Conservation (phyloP, 2,888 invertebrate species). For the Eledona agricola region DNA sequence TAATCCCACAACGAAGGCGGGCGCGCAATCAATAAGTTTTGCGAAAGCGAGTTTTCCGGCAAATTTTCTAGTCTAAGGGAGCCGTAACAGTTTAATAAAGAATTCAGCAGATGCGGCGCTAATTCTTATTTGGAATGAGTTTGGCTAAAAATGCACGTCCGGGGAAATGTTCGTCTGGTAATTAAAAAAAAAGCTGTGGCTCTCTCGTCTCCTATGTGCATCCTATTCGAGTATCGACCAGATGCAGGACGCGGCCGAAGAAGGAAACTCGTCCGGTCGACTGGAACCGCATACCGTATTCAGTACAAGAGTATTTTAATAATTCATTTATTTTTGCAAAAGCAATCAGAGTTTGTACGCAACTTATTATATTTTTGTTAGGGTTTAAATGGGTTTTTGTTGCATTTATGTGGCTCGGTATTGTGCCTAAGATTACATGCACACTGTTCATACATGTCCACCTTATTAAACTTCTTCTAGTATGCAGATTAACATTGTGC, state of each 20-base stretch:
- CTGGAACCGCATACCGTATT: slow-evolving; percentile 30
- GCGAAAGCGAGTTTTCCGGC: too few relatives aligned
- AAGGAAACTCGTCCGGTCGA: slow-evolving; percentile 14
- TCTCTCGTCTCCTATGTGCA: slow-evolving; percentile 18
- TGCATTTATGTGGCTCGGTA: slow-evolving; percentile 41
- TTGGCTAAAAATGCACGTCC: slow-evolving; percentile 56
- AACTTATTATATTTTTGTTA: slow-evolving; percentile 51
- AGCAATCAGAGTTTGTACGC: slow-evolving; percentile 50
- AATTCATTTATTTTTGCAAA: slow-evolving; percentile 52
- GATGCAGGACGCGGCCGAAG: not conserved
- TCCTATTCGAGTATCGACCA: slow-evolving; percentile 2
- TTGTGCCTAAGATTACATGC: slow-evolving; percentile 39
- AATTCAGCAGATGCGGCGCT: slow-evolving; percentile 52
- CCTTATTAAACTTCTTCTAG: slow-evolving; percentile 49
- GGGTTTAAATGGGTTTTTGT: slow-evolving; percentile 51
- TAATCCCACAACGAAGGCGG: not conserved
- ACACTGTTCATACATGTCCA: slow-evolving; percentile 48
- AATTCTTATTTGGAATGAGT: slow-evolving; percentile 59
- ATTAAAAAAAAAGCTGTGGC: slow-evolving; percentile 55
- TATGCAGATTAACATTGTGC: slow-evolving; percentile 47
- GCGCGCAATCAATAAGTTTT: too few relatives aligned
- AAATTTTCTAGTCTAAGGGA: slow-evolving; percentile 22
- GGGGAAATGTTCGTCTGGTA: slow-evolving; percentile 55
- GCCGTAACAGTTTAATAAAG: slow-evolving; percentile 46
- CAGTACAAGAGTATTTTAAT: slow-evolving; percentile 44